Base-by-base conservation (phyloP, 2,888 invertebrate species). In the Melolontha melolontha region DNA sequence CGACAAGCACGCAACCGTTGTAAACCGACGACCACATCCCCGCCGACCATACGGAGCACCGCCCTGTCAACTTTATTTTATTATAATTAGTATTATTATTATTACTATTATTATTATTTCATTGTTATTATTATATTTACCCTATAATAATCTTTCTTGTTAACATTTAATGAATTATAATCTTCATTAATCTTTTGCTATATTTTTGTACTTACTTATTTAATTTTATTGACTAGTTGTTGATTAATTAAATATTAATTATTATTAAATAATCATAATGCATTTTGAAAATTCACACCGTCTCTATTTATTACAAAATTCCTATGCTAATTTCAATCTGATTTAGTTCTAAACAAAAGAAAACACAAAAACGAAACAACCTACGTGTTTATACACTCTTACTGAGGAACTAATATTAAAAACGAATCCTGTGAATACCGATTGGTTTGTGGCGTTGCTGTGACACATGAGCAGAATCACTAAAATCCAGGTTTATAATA, bases 401-500 rank as follows among this genome's bases (percentile, higher is more conserved):
- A 51, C 59, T 42, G 50, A 50, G 34, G 64, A 52, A 51, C 27
- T 12, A 12, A 22, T 8, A 7, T 50, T 57, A 47, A 66, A 66
- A 12, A 41, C 49, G 49, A 65, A 42, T 49, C 57, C 27, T 49
- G 67, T 73, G 73, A 62, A 62, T 62, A 47, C 47, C 59, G 47
- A 71, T 73, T 73, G 75, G 76, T 77, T 77, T 75, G 16, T 12
- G 65, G 51, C 66, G 59, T 49, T 57, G 51, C 49, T 22, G 66
- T 52, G 52, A 52, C 64, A 22, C 22, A n/a, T n/a, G 34, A 50
- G 16, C 10, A 17, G 14, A 40, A 54, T 40, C 17, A 10, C 11
- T 12, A 27, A 47, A 47, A 49, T 44, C 47, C 14, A n/a, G 10
- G 6, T 39, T 17, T 16, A 6, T 34, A 1, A 10, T 62, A 5